phyloP scores from a whole-genome alignment of 2,797 vertebrate species.

The Smutsia gigantea region DNA sequence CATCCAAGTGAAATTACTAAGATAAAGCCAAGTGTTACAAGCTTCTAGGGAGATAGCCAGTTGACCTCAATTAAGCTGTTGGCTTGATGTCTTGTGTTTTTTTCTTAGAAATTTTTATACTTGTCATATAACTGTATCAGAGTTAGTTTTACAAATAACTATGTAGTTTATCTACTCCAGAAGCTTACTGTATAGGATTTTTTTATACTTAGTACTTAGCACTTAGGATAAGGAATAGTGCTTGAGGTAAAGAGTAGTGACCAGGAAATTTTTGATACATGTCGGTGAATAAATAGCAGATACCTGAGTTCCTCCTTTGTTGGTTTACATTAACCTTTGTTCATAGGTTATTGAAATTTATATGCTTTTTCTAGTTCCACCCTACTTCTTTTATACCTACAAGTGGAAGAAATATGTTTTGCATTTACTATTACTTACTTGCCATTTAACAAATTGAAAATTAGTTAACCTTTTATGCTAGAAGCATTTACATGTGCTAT shows the following conservation, averaged over 20 bases:
- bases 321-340: slow-evolving; percentile 20
- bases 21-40: background rate
- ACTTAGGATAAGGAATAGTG: background rate
- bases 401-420: slow-evolving; percentile 26
- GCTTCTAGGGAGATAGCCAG: background rate
- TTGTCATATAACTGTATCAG: background rate
- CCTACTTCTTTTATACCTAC: background rate
- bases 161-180: background rate
- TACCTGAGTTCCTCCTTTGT: background rate
- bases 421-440: background rate
- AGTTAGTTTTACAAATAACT: background rate
- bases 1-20: background rate
- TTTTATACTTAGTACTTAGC: background rate
- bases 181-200: background rate
- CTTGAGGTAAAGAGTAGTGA: slow-evolving; percentile 26
- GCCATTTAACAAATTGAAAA: background rate
- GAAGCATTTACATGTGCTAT: background rate
- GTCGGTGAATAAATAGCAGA: background rate
- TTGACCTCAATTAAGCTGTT: background rate
- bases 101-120: background rate
- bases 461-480: background rate
- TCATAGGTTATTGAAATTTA: background rate
- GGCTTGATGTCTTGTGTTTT: background rate
- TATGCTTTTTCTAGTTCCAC: background rate
- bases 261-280: slow-evolving; percentile 4